Evolutionary conservation across 2,113 vertebrate genomes (phyloP), one percentile per base, ranked within the genome.

Genomic region (Paratilapia polleni): DNA sequence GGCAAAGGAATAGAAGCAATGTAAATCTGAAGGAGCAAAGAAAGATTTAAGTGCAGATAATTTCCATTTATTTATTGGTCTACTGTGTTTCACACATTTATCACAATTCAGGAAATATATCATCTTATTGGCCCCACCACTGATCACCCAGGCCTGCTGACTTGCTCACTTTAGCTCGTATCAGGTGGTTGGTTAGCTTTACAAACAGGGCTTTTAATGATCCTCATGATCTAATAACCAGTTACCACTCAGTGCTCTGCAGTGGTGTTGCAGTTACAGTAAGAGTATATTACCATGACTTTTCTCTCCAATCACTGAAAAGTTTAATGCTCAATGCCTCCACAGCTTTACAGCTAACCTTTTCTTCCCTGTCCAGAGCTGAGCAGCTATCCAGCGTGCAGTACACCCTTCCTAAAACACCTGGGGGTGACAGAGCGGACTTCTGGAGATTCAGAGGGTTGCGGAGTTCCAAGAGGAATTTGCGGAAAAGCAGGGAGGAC

Each of bases 311-410:
- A 22, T 70, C 66, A 31, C 5, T 52, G 66, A 31, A 52, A 26
- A 14, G 4, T 12, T 61, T 24, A 24, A 24, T 63, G 20, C 8
- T 22, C 0, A 70, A 36, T 36, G 28, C 19, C 24, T 24, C 15
- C 19, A 49, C 20, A 20, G 11, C 5, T 38, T 20, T 12, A 49
- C 4, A 26, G 5, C 22, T 79, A 63, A 74, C 63, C 2, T 12
- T 15, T 8, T 52, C 34, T 49, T 83, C 26, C 79, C 63, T 80
- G 43, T 77, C 24, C 86, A 99, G 98, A 95, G 98, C 98, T 78
- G 98, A 99, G 82, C 98, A 99, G 77, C 93, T 99, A 34, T 98
- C 98, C 83, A 99, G 98, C 2, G 98, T 99, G 14, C 98, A 99
- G 93, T 99, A 99, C 93, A 99, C 98, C 0, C 97, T 99, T 78